phyloP scores from a whole-genome alignment of 2,888 invertebrate species.

The Polydrusus pterygomalis region DNA sequence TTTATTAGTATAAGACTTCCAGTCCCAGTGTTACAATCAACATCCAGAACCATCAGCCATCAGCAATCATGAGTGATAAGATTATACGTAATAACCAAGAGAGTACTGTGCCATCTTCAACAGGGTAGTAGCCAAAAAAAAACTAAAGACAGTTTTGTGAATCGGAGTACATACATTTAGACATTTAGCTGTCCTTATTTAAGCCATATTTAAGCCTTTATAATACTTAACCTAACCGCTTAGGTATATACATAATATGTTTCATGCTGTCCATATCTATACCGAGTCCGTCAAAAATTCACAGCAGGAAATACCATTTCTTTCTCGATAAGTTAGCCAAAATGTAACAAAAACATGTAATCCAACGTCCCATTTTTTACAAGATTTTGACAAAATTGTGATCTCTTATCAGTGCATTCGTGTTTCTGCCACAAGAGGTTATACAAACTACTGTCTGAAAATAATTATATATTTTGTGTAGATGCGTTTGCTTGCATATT shows the following conservation, averaged over 20 bases:
- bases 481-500: slow-evolving; percentile 71
- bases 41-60: slow-evolving; percentile 32
- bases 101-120: slow-evolving; percentile 61
- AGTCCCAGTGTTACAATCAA: slow-evolving; percentile 41
- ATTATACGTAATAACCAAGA: slow-evolving; percentile 47
- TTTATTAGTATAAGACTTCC: slow-evolving; percentile 59
- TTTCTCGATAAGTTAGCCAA: slow-evolving; percentile 57
- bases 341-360: slow-evolving; percentile 46
- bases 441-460: slow-evolving; percentile 63
- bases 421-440: slow-evolving; percentile 64
- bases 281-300: slow-evolving; percentile 66
- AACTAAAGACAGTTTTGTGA: slow-evolving; percentile 49
- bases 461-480: slow-evolving; percentile 70
- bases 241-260: slow-evolving; percentile 64
- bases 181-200: slow-evolving; percentile 64
- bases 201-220: slow-evolving; percentile 61
- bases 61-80: slow-evolving; percentile 33
- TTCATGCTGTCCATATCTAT: slow-evolving; percentile 71
- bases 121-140: slow-evolving; percentile 67
- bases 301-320: slow-evolving; percentile 64
- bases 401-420: slow-evolving; percentile 67
- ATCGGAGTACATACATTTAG: slow-evolving; percentile 49
- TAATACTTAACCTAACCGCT: slow-evolving; percentile 52
- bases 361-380: slow-evolving; percentile 64
- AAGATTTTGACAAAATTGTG: slow-evolving; percentile 60